These are phyloP conservation scores for Eremobia ochroleuca DNA, from an alignment of 2,888 invertebrate species.

Conservation along the genomic window DNA sequence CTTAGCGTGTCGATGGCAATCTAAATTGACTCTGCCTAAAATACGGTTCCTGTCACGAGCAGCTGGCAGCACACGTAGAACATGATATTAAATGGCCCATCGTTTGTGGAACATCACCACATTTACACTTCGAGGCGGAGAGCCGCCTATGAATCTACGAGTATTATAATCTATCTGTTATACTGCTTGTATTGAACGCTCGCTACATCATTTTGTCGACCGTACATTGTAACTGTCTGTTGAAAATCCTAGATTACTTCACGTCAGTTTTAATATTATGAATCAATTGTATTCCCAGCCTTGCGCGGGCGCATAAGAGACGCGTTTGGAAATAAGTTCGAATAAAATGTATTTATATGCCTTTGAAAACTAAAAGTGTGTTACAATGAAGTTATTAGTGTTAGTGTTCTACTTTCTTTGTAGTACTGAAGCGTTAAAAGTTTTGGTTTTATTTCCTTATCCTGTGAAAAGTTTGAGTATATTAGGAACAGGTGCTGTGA, in stretches of 20 bases:
- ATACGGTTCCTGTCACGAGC: too few relatives aligned
- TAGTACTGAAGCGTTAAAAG: conserved; percentile 61
- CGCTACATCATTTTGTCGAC: conserved; percentile 3
- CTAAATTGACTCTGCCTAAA: too few relatives aligned
- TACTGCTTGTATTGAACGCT: not conserved
- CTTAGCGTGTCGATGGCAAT: too few relatives aligned
- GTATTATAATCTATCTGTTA: too few relatives aligned
- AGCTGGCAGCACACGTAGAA: not conserved
- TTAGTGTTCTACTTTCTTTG: conserved; percentile 22
- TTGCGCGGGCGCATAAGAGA: not conserved
- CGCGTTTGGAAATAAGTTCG: conserved; percentile 6
- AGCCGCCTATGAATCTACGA: not conserved
- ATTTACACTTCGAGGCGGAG: not conserved
- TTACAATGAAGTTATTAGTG: conserved; percentile 54
- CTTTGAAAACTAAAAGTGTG: conserved; percentile 4
- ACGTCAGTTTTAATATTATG: not conserved
- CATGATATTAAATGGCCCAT: not conserved
- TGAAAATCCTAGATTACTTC: not conserved
- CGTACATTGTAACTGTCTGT: not conserved
- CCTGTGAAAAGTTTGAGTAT: conserved; percentile 70
- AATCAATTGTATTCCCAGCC: not conserved
- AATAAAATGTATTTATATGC: not conserved
- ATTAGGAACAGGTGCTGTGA: conserved; percentile 68
- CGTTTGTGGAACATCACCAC: not conserved
- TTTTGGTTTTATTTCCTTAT: conserved; percentile 68